Conservation (phyloP, 2,797 vertebrate species). For the Sebastes kiyomatsui region DNA sequence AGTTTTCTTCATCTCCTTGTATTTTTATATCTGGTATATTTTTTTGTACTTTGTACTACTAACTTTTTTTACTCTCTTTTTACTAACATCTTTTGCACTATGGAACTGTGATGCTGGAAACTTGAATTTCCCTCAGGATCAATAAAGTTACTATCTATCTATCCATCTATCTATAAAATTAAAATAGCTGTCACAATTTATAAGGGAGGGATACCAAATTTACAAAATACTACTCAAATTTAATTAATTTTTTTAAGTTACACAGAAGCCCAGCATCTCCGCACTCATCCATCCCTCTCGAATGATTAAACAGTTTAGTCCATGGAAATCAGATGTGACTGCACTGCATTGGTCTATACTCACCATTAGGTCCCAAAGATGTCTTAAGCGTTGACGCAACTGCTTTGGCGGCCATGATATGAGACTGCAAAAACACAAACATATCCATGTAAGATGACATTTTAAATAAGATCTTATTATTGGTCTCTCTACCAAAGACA, state of each 20-base stretch:
- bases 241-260: rapidly evolving
- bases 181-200: background rate
- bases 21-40: too few relatives aligned
- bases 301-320: background rate
- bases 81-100: too few relatives aligned
- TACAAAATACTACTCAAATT: background rate
- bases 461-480: too few relatives aligned
- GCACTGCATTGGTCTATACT: conserved; percentile 22
- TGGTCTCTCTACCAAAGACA: too few relatives aligned
- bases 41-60: too few relatives aligned
- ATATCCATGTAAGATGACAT: background rate
- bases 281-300: rapidly evolving
- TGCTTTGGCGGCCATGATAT: conserved; percentile 98
- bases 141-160: too few relatives aligned
- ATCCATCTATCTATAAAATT: background rate
- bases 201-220: background rate
- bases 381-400: conserved; percentile 94
- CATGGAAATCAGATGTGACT: background rate
- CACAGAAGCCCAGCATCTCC: background rate
- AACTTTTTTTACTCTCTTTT: too few relatives aligned
- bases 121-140: too few relatives aligned
- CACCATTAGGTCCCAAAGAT: conserved; percentile 98
- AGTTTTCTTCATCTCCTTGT: too few relatives aligned
- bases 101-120: too few relatives aligned
- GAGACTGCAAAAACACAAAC: conserved; percentile 86